These are phyloP conservation scores for Didymodactylos carnosus DNA, from an alignment of 2,888 invertebrate species.

Conservation along the genomic window DNA sequence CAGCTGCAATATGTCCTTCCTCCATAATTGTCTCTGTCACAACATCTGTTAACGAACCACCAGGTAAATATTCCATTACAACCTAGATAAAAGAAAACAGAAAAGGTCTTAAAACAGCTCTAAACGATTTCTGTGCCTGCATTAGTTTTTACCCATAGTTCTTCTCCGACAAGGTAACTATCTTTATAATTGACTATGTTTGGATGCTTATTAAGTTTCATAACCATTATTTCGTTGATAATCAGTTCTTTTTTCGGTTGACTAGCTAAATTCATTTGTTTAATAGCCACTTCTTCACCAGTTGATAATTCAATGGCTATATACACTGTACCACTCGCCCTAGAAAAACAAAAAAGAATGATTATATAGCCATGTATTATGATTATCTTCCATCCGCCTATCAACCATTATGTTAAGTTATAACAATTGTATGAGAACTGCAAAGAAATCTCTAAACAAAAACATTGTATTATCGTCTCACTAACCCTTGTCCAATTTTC, in stretches of 20 bases:
- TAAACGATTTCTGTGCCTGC: neutral
- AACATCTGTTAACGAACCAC: conserved; percentile 95
- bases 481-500: conserved; percentile 90
- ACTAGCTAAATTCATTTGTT: conserved; percentile 93
- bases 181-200: conserved; percentile 98
- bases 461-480: no score
- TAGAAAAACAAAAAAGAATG: conserved; percentile 26
- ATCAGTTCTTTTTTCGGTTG: conserved; percentile 98
- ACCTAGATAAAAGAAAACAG: conserved; percentile 36
- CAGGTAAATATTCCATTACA: conserved; percentile 97
- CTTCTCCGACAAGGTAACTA: conserved; percentile 82
- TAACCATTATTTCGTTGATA: conserved; percentile 96
- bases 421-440: neutral
- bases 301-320: conserved; percentile 93
- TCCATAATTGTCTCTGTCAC: conserved; percentile 99
- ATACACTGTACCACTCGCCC: conserved; percentile 87
- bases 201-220: conserved; percentile 98
- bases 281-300: conserved; percentile 94
- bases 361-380: no score
- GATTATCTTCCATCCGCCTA: no score
- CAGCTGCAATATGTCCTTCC: conserved; percentile 96
- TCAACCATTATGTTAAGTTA: no score
- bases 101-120: no score
- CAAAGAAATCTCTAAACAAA: no score
- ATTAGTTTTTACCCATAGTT: conserved; percentile 41